A percentile compares a stretch with the other conserved stretches of the same genome.
These are phyloP conservation scores for Dicranocentrus wangi DNA, from an alignment of 2,888 invertebrate species.

Conservation along the genomic window DNA sequence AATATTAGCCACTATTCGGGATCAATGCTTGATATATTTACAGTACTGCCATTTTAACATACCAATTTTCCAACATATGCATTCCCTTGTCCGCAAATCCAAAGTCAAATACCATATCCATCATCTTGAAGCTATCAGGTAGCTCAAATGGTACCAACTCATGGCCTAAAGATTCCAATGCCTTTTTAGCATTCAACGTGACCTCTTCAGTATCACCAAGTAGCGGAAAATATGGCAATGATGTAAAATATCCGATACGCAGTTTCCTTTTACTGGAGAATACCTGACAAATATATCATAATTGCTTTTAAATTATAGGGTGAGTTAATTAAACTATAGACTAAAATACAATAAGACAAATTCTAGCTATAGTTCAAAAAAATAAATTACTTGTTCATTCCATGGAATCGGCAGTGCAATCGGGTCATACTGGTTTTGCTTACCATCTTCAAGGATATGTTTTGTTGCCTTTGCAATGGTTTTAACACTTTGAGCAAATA, in stretches of 20 bases:
- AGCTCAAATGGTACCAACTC: slow-evolving; percentile 55
- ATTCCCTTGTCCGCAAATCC: slow-evolving; percentile 64
- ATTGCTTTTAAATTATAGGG: too few species aligned
- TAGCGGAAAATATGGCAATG: slow-evolving; percentile 54
- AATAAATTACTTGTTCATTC: slow-evolving; percentile 69
- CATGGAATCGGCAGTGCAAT: background rate
- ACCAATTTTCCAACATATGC: slow-evolving; percentile 57
- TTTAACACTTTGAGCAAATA: slow-evolving; percentile 74
- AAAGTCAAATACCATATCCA: slow-evolving; percentile 54
- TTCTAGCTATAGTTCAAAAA: too few species aligned
- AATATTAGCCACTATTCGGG: background rate
- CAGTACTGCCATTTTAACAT: slow-evolving; percentile 3
- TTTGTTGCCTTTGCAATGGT: slow-evolving; percentile 73
- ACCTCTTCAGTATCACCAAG: slow-evolving; percentile 60
- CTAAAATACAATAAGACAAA: too few species aligned
- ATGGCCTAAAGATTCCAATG: slow-evolving; percentile 58
- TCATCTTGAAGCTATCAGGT: slow-evolving; percentile 57
- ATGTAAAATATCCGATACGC: slow-evolving; percentile 64
- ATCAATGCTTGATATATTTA: background rate
- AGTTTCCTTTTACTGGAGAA: slow-evolving; percentile 37
- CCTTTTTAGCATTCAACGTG: slow-evolving; percentile 46
- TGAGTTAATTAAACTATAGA: too few species aligned
- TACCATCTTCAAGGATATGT: slow-evolving; percentile 71
- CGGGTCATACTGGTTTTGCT: slow-evolving; percentile 51
- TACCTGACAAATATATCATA: slow-evolving; percentile 37